Evolutionary conservation across 2,113 vertebrate genomes (phyloP).

Genomic region (Falcunculus frontatus): DNA sequence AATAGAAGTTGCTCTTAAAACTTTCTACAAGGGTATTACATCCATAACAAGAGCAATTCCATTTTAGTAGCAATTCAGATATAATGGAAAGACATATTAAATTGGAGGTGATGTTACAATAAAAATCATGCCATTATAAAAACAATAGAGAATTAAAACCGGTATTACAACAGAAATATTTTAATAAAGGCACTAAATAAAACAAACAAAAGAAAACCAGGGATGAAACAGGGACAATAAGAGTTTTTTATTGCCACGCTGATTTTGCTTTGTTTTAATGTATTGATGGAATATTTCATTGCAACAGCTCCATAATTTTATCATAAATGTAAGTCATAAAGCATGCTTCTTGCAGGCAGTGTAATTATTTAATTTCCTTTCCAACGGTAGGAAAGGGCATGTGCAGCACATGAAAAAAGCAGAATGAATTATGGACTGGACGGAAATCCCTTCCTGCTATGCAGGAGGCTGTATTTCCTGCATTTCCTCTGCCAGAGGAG

Average conservation of each 20-base stretch:
- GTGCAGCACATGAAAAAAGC: background rate
- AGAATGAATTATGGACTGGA: background rate
- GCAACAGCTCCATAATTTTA: constrained; percentile 18
- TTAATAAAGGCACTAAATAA: constrained; percentile 1
- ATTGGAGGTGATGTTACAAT: constrained; percentile 48
- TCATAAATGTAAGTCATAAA: background rate
- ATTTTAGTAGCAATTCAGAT: constrained; percentile 53
- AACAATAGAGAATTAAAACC: constrained; percentile 35
- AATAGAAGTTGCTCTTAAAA: constrained; percentile 32
- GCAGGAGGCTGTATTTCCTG: background rate
- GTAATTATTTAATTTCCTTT: constrained; percentile 37
- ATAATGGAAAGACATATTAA: constrained; percentile 55
- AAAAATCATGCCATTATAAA: constrained; percentile 47
- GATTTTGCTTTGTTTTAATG: constrained; percentile 23
- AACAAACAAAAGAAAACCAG: background rate
- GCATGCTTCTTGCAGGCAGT: background rate
- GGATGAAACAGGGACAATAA: background rate
- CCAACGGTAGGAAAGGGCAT: background rate
- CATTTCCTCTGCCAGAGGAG: background rate
- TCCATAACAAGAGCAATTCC: constrained; percentile 43
- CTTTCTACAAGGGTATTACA: constrained; percentile 28
- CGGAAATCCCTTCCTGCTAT: background rate
- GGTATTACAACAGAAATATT: background rate
- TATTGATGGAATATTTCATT: constrained; percentile 36
- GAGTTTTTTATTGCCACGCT: background rate